Percentiles rank a stretch among this genome's conserved stretches.
These are phyloP conservation scores for Chiroxiphia lanceolata DNA, from an alignment of 2,797 vertebrate genomes.

Conservation along the genomic window DNA sequence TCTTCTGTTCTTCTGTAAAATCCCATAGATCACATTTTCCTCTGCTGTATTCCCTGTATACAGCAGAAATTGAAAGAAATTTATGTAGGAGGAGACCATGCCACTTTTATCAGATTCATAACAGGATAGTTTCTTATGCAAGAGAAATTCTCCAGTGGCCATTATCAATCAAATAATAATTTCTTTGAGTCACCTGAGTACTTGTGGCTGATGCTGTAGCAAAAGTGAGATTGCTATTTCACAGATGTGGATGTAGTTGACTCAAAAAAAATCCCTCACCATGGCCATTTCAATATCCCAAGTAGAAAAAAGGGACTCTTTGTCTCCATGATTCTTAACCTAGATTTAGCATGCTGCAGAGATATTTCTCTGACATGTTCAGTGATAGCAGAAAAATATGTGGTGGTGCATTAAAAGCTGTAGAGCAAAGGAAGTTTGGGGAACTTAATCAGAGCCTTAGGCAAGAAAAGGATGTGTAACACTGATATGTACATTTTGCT, in stretches of 20 bases:
- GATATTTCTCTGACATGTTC: conserved; percentile 63
- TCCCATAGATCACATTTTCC: background rate
- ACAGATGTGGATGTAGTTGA: background rate
- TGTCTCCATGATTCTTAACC: conserved; percentile 43
- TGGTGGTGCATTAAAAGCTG: conserved; percentile 62
- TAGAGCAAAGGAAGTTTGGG: conserved; percentile 48
- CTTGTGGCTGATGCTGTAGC: background rate
- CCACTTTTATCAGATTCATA: background rate
- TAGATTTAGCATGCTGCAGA: conserved; percentile 56
- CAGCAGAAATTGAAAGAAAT: background rate
- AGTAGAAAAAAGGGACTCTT: background rate
- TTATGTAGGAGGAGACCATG: background rate
- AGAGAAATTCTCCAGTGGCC: background rate
- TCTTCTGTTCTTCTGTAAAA: background rate
- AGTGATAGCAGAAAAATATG: conserved; percentile 50
- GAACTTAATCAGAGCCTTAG: conserved; percentile 62
- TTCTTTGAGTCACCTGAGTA: background rate
- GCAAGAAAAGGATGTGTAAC: conserved; percentile 55
- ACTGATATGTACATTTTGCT: conserved; percentile 54
- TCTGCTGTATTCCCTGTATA: background rate
- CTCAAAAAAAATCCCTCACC: background rate
- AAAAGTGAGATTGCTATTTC: background rate
- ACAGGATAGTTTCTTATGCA: background rate
- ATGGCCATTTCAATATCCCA: background rate
- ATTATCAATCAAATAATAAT: background rate